Base-by-base conservation (phyloP, 2,113 vertebrate genomes). In the Hymenochirus boettgeri region DNA sequence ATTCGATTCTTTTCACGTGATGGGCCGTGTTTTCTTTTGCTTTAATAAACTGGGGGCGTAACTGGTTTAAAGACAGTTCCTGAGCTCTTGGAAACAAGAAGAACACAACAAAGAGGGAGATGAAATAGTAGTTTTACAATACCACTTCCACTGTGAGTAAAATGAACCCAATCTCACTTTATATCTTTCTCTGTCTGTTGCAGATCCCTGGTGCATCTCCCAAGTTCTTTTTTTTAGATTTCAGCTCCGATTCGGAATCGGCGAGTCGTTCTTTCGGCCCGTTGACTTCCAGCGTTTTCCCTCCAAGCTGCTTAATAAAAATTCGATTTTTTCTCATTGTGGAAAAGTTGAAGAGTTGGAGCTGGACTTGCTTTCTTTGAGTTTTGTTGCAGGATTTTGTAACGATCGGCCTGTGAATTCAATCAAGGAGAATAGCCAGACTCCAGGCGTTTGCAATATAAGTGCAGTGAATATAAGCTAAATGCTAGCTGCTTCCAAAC, bases 1-100 rank as follows among this genome's bases (percentile, higher is more conserved):
- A 75, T 39, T 92, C 86, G 10, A 82, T 77, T 84, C 95, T 98
- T 75, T 89, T 91, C 22, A 83, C 69, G 63, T 91, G 90, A 73
- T 98, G 84, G 50, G 88, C 81, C 11, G 90, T 91, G 53, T 93
- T 97, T 53, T 96, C 93, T 75, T 92, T 97, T 57, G 91, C 88
- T 82, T 92, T 98, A 80, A 95, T 86, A 69, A 92, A 97, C 19
- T 89, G 88, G 9, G 92, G 57, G 56, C 52, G 89, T 70, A 82
- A 85, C 75, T 90, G 90, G 78, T 82, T 80, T 61, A 94, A 75
- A 5, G 78, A 70, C 7, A 83, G 77, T 73, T 98, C 94, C 71
- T 93, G 73, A 64, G 77, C 74, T 9, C 95, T 99, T 70, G 26
- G 61, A 72, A 60, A 60, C 75, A 63, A 13, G 33, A n/a, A n/a